A percentile compares a stretch with the other conserved stretches of the same genome.
These are phyloP conservation scores for Muschampia plurimacula DNA, from an alignment of 2,888 invertebrate species.

Conservation along the genomic window DNA sequence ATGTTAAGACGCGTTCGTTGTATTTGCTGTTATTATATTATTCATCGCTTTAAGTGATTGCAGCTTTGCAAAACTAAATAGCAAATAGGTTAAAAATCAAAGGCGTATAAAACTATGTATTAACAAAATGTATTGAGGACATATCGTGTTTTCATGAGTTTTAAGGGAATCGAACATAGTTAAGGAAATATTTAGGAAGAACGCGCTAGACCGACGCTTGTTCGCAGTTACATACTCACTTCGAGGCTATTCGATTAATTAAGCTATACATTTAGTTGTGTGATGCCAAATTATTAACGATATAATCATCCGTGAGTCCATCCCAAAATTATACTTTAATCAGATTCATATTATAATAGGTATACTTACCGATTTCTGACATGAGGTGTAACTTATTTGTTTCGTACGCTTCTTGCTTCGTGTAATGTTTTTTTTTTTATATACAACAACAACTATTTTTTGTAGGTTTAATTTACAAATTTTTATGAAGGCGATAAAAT, in stretches of 20 bases:
- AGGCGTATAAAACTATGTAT: neutral
- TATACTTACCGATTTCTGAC: constrained; percentile 54
- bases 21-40: constrained; percentile 21
- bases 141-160: constrained; percentile 23
- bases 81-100: neutral
- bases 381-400: constrained; percentile 54
- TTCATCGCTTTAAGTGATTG: constrained; percentile 9
- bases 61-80: constrained; percentile 7
- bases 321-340: constrained; percentile 31
- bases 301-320: constrained; percentile 42
- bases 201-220: constrained; percentile 62
- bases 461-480: constrained; percentile 72
- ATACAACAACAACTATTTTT: constrained; percentile 65
- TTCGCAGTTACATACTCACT: constrained; percentile 72
- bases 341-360: constrained; percentile 1
- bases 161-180: constrained; percentile 31
- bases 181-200: constrained; percentile 11
- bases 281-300: constrained; percentile 76
- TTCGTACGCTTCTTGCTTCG: constrained; percentile 56
- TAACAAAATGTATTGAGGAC: neutral
- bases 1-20: constrained; percentile 26
- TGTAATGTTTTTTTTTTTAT: constrained; percentile 62
- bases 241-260: constrained; percentile 66
- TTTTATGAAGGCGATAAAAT: constrained; percentile 76
- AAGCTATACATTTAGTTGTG: constrained; percentile 66